Evolutionary conservation across 2,888 invertebrate genomes (phyloP), one percentile per base, ranked within the genome.

Genomic region (Ennomos fuscantarius): DNA sequence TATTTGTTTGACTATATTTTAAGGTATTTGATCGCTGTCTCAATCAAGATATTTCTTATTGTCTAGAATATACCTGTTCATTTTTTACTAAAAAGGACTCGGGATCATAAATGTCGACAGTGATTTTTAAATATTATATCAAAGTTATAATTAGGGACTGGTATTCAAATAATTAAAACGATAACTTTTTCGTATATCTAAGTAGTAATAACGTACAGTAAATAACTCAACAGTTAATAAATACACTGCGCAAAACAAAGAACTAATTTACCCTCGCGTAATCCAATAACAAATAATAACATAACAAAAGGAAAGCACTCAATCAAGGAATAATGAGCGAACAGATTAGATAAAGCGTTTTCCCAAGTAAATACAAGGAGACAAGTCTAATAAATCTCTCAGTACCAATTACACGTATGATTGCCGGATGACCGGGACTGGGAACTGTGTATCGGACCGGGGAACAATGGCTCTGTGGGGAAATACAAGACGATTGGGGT

Each of bases 321-420:
- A 85, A 84, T 86, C 86, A 84, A 79, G 76, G 66, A 82, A 82
- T 82, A 84, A 84, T 80, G 81, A 82, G 75, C 67, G 66, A 71
- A 69, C 71, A 89, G 89, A 89, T 89, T 84, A 89, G 89, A 89
- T 89, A 89, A 86, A 86, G 81, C 71, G 74, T 70, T 65, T 58
- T 55, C 66, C 68, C 74, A 75, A 82, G 77, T 76, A 78, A 83
- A 87, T 74, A 80, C 76, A 70, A 68, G 67, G 74, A 77, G 86
- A 86, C 83, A 81, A 52, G 55, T 69, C 69, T 80, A 80, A 87
- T 89, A 89, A 87, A 89, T 89, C 87, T 89, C 81, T 79, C 76
- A 65, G 73, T 81, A 76, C 79, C 86, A 88, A 89, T 89, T 88
- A 87, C 80, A 79, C 76, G 76, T 85, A 87, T 88, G 87, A 88